Evolutionary conservation across 2,888 invertebrate genomes (phyloP).

Genomic region (Halictus ligatus): DNA sequence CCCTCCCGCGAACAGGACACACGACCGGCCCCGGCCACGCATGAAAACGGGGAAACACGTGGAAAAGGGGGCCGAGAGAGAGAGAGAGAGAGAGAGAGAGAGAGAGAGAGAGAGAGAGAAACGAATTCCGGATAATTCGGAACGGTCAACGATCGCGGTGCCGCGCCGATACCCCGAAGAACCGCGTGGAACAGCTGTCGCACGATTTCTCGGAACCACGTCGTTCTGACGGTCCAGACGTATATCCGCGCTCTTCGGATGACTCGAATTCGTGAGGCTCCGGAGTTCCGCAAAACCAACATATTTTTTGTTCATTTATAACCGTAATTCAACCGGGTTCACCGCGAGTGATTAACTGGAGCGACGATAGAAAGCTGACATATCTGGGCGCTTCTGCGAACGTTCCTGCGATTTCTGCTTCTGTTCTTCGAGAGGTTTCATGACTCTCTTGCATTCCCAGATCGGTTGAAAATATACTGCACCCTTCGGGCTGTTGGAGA

Average conservation of each 20-base stretch:
- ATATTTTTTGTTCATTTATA: neutral
- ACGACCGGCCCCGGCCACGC: constrained; percentile 15
- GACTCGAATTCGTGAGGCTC: neutral
- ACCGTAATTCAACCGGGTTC: neutral
- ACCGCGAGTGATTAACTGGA: neutral
- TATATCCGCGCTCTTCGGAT: neutral
- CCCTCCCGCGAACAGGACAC: constrained; percentile 28
- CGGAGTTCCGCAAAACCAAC: neutral
- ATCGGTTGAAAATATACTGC: neutral
- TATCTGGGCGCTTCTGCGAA: neutral
- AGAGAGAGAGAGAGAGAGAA: neutral
- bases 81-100: neutral
- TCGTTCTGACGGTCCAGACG: constrained; percentile 5
- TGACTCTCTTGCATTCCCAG: neutral
- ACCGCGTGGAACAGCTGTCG: constrained; percentile 1
- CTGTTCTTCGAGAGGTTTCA: neutral
- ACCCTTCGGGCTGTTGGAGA: neutral
- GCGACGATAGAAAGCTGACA: neutral
- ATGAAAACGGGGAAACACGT: constrained; percentile 31
- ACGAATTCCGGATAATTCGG: constrained; percentile 50
- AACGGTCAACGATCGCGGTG: constrained; percentile 57
- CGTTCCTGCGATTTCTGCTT: neutral
- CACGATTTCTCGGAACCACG: neutral
- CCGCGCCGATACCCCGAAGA: neutral
- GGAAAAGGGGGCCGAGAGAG: constrained; percentile 45